Evolutionary conservation across 2,113 vertebrate genomes (phyloP).

Genomic region (Pluvialis apricaria): DNA sequence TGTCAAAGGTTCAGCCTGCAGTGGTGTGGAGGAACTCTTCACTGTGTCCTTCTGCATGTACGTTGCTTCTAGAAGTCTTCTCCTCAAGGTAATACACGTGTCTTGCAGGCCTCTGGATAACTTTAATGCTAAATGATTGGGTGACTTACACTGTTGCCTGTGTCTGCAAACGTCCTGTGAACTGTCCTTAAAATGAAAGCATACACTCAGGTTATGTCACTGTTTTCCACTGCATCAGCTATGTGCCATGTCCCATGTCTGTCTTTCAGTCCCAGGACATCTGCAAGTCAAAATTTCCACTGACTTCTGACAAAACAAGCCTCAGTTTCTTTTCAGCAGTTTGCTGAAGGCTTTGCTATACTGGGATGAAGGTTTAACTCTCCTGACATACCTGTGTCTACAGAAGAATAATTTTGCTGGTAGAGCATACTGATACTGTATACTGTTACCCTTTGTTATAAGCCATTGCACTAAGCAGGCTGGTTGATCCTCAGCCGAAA

Average conservation of each 20-base stretch:
- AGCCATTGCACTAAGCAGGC: background rate
- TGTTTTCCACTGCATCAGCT: background rate
- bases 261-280: background rate
- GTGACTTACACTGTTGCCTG: background rate
- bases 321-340: background rate
- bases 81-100: background rate
- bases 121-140: background rate
- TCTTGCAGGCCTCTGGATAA: background rate
- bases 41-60: background rate
- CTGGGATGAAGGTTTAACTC: background rate
- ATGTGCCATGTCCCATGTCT: background rate
- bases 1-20: background rate
- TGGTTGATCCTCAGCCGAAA: background rate
- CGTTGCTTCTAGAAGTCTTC: background rate
- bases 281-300: background rate
- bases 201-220: background rate
- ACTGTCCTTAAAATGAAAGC: background rate
- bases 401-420: background rate
- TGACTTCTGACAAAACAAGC: background rate
- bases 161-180: background rate
- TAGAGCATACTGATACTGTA: background rate
- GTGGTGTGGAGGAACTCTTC: background rate
- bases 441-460: background rate
- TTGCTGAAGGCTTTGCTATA: background rate
- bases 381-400: background rate